A percentile compares a stretch with the other conserved stretches of the same genome.
Conservation (phyloP, 2,113 vertebrate genomes). For the Edolisoma coerulescens region DNA sequence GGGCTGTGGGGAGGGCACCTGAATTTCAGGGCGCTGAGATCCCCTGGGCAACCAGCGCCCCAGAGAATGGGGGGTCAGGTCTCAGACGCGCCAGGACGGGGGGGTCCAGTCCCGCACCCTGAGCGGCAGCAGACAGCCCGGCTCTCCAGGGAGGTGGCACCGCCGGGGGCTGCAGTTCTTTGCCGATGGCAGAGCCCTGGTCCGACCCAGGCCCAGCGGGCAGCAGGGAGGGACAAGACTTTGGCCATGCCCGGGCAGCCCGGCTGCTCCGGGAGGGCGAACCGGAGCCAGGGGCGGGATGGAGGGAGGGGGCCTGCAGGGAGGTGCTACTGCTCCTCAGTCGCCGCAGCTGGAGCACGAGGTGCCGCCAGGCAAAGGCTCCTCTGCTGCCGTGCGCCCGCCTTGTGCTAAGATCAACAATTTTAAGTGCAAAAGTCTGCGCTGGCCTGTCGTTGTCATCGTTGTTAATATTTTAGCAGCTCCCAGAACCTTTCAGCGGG, state of each 20-base stretch:
- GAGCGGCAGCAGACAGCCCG: neutral
- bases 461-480: slow-evolving; percentile 24
- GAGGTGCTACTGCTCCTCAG: neutral
- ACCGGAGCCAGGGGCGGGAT: neutral
- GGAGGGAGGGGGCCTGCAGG: neutral
- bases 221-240: neutral
- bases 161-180: neutral
- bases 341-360: neutral
- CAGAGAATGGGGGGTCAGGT: rapidly evolving
- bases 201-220: neutral
- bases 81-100: neutral
- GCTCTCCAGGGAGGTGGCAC: neutral
- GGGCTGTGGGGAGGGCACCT: neutral
- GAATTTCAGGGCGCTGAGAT: neutral
- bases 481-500: neutral
- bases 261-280: neutral
- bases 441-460: neutral
- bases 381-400: neutral
- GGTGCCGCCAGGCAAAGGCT: neutral
- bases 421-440: neutral
- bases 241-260: neutral
- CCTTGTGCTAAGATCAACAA: neutral
- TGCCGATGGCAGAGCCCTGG: neutral
- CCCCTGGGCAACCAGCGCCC: neutral
- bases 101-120: rapidly evolving